Evolutionary conservation across 1,140 invertebrate genomes (phyloP), one percentile per base, ranked within the genome.

Genomic region (Aphaenogaster rudis): DNA sequence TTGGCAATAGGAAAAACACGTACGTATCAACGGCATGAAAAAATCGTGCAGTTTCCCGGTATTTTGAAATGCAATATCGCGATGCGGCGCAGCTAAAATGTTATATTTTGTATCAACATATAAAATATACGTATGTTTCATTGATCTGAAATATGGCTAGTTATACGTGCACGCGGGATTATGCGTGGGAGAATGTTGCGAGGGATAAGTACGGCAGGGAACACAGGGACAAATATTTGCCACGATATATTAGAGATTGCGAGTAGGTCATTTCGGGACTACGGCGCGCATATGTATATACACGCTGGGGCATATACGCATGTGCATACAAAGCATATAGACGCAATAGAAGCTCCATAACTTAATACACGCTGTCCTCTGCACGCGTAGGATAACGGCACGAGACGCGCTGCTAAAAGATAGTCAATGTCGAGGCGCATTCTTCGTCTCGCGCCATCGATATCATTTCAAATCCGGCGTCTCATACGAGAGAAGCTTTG

Each of bases 401-500:
- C 45, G 69, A 63, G 67, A 64, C 33, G 57, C 42, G 21, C 45
- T 21, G 28, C 48, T 61, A 80, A 88, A 86, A 81, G 80, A 74
- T 72, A 76, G 74, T 72, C 61, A 76, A 57, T 39, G 61, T 71
- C 69, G 61, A 48, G 5, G 45, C 57, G 42, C 77, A 77, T 77
- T 86, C 88, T 86, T 81, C 80, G 17, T 42, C 77, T 21, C 50
- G 69, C 42, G 33, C 61, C 45, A n/a, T 66, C 77, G 28, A 67
- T 82, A 67, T 36, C 77, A 77, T 61, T 76, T 74, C 78, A 42
- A 67, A 45, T 64, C n/a, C 64, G 13, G 17, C 13, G 50, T 28
- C 8, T 54, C 64, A 21, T 67, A 85, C 76, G 80, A 85, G 86
- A 85, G 87, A 90, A 88, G 89, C 54, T 71, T 88, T 48, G 79